phyloP scores from a whole-genome alignment of 2,888 invertebrate genomes.

The Hedychridium roseum region DNA sequence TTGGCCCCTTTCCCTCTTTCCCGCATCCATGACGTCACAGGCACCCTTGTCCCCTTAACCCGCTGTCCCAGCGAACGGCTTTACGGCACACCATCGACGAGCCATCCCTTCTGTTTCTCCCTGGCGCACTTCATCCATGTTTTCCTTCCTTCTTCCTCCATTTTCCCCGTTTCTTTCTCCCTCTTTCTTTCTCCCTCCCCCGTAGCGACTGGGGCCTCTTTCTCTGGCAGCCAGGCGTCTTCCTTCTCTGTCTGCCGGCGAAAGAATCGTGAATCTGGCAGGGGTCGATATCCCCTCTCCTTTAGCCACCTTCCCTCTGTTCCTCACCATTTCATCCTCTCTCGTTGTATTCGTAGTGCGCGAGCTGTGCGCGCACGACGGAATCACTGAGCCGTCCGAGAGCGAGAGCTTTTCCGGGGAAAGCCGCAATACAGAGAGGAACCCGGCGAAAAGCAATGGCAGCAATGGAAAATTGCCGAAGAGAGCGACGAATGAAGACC shows the following conservation, averaged over 20 bases:
- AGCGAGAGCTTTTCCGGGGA: no score
- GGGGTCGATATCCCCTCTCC: constrained; percentile 55
- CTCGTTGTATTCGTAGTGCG: no score
- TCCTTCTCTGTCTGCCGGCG: constrained; percentile 7
- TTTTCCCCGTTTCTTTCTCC: background rate
- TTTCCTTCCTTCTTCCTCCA: constrained; percentile 3
- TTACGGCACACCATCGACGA: constrained; percentile 4
- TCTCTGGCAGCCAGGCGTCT: background rate
- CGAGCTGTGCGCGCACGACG: no score
- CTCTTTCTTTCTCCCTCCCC: constrained; percentile 3
- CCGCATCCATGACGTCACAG: constrained; percentile 38
- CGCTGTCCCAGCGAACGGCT: constrained; percentile 3
- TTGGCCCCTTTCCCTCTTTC: constrained; percentile 38
- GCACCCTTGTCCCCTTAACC: constrained; percentile 9
- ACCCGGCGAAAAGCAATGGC: no score
- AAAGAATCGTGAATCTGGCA: constrained; percentile 53
- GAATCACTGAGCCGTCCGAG: no score
- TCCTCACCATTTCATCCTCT: background rate
- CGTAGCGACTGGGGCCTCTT: no score
- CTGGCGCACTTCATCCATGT: constrained; percentile 4
- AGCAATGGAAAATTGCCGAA: no score
- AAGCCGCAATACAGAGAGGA: no score
- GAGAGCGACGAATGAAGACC: no score
- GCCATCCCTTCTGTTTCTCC: background rate
- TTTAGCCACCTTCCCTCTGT: constrained; percentile 11